Evolutionary conservation across 2,797 vertebrate genomes (phyloP).

Genomic region (Microctenopoma lineatum): DNA sequence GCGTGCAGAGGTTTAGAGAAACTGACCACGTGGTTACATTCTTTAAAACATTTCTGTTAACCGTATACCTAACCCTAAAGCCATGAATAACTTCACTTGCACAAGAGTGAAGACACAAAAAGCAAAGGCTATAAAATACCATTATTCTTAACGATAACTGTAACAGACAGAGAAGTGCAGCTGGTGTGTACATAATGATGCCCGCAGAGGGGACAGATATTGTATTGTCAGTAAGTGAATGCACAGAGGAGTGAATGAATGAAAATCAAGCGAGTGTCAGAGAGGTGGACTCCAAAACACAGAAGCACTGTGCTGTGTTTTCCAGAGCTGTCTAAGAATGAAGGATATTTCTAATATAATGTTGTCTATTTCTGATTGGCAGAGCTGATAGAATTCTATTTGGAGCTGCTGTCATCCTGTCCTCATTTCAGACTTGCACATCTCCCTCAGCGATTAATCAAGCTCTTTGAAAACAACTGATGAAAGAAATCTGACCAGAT

Average conservation of each 20-base stretch:
- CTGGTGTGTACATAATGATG: conserved; percentile 23
- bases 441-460: conserved; percentile 63
- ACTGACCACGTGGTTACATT: conserved; percentile 12
- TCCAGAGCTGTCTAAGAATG: conserved; percentile 45
- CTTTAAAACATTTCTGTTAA: conserved; percentile 30
- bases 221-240: conserved; percentile 17
- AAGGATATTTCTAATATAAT: conserved; percentile 61
- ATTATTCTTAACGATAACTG: conserved; percentile 32
- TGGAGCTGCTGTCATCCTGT: conserved; percentile 57
- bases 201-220: conserved; percentile 4
- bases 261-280: conserved; percentile 3
- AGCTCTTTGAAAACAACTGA: conserved; percentile 62
- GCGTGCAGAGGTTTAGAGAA: conserved; percentile 10
- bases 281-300: not conserved
- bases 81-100: conserved; percentile 21
- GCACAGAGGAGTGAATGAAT: conserved; percentile 22
- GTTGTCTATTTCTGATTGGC: conserved; percentile 66
- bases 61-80: not conserved
- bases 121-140: conserved; percentile 6
- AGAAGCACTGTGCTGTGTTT: conserved; percentile 8
- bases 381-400: conserved; percentile 67
- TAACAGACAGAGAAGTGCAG: conserved; percentile 19
- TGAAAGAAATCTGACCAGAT: conserved; percentile 71
- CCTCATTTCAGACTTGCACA: conserved; percentile 59
- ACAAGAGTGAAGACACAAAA: conserved; percentile 5